Conservation (phyloP, 2,888 invertebrate species). For the Eumacrocentrus americanus region DNA sequence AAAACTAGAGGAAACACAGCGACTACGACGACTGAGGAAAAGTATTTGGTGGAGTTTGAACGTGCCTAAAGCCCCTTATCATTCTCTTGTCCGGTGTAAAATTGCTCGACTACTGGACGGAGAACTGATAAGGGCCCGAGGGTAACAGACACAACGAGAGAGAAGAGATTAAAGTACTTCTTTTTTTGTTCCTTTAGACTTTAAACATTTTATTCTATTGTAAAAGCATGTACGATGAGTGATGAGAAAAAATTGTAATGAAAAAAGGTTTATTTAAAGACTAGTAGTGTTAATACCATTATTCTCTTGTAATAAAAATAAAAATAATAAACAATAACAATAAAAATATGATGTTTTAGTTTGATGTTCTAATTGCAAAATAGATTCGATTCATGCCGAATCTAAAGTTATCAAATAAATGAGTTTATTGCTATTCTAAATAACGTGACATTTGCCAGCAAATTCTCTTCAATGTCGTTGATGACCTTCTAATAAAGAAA, state of each 20-base stretch:
- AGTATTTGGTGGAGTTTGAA: constrained; percentile 10
- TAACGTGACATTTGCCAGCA: too few relatives aligned
- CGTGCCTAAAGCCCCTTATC: constrained; percentile 78
- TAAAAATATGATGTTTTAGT: background rate
- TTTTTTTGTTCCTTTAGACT: too few relatives aligned
- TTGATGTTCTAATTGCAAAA: too few relatives aligned
- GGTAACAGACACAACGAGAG: constrained; percentile 64
- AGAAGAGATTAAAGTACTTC: background rate
- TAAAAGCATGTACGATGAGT: background rate
- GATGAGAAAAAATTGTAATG: constrained; percentile 1
- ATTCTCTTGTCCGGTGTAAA: constrained; percentile 90
- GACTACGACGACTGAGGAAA: background rate
- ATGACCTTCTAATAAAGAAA: too few relatives aligned
- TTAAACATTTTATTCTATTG: background rate
- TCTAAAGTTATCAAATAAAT: background rate
- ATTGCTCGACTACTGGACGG: constrained; percentile 86
- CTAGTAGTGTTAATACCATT: too few relatives aligned
- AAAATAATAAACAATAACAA: background rate
- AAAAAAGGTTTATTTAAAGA: constrained; percentile 4
- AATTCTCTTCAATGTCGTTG: too few relatives aligned
- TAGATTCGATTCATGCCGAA: background rate
- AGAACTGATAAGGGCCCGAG: constrained; percentile 98
- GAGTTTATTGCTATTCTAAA: too few relatives aligned
- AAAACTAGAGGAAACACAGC: background rate
- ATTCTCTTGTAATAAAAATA: background rate